Conservation (phyloP, 1,140 invertebrate genomes). For the Notospermus geniculatus region DNA sequence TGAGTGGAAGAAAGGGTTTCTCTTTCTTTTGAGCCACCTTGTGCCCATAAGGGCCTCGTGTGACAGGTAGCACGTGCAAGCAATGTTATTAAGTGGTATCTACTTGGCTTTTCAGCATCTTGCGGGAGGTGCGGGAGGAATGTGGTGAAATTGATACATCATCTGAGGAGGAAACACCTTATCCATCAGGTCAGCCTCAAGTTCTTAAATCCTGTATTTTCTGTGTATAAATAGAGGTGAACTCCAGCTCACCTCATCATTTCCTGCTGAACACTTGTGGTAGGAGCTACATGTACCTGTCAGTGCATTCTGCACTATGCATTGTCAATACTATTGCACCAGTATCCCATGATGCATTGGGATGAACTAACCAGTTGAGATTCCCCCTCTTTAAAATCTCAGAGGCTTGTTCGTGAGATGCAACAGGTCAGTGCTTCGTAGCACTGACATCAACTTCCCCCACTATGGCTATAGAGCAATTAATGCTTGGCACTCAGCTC, state of each 20-base stretch:
- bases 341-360: too few relatives aligned
- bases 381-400: not conserved
- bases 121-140: constrained; percentile 59
- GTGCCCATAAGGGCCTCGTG: too few relatives aligned
- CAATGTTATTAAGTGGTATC: too few relatives aligned
- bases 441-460: not conserved
- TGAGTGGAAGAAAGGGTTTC: constrained; percentile 15
- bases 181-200: not conserved
- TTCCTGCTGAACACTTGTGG: too few relatives aligned
- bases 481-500: not conserved
- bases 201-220: not conserved
- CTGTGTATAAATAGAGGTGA: not conserved
- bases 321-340: too few relatives aligned
- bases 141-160: constrained; percentile 67
- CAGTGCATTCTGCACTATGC: too few relatives aligned
- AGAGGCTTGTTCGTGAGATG: not conserved
- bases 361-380: too few relatives aligned
- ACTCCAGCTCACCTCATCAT: too few relatives aligned
- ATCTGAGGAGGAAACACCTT: constrained; percentile 65
- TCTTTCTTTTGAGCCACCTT: not conserved
- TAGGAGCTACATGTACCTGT: too few relatives aligned
- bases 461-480: not conserved
- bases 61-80: too few relatives aligned
- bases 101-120: constrained; percentile 32
- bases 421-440: not conserved